Base-by-base conservation (phyloP, 1,140 invertebrate species). In the Leptinotarsa defecta region DNA sequence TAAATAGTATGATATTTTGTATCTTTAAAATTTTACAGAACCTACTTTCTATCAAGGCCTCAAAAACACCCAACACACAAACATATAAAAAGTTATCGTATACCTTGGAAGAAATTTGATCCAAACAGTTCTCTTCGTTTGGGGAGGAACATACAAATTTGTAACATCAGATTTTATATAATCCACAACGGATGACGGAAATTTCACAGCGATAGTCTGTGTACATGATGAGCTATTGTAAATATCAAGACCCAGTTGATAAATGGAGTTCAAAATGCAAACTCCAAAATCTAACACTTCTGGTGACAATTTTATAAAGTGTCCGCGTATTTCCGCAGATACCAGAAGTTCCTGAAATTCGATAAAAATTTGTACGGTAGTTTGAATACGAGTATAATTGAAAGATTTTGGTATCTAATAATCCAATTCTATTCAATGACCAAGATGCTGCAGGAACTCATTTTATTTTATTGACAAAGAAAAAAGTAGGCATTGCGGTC, bases 211-310 rank as follows among this genome's bases (percentile, higher is more conserved):
- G 3, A 83, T 48, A 0, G 79, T 76, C 71, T 82, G 77, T 13
- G 69, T 74, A 4, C 68, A 61, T 11, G 68, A 69, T 13, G 79
- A 78, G 17, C 57, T 67, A 63, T 83, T 83, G 13, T 27, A 22
- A 4, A 83, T 19, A 17, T 77, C 72, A 49, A 81, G 81, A n/a
- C 49, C 74, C 61, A 79, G 22, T 71, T 82, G 81, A 74, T 83
- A 83, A n/a, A 76, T 74, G 13, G 79, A 79, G 22, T 78, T 76
- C n/a, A 79, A 74, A 15, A 74, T 70, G 48, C 82, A 83, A 1
- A 76, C 73, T 15, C 77, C 77, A 74, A 80, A 83, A 68, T 83
- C 82, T 17, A 83, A 48, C 2, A 78, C 52, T n/a, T 76, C 76
- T 5, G 80, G 80, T 1, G 20, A 27, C 4, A 77, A 48, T 27